Base-by-base conservation (phyloP, 1,140 invertebrate species). In the Hypsibius dujardini region DNA sequence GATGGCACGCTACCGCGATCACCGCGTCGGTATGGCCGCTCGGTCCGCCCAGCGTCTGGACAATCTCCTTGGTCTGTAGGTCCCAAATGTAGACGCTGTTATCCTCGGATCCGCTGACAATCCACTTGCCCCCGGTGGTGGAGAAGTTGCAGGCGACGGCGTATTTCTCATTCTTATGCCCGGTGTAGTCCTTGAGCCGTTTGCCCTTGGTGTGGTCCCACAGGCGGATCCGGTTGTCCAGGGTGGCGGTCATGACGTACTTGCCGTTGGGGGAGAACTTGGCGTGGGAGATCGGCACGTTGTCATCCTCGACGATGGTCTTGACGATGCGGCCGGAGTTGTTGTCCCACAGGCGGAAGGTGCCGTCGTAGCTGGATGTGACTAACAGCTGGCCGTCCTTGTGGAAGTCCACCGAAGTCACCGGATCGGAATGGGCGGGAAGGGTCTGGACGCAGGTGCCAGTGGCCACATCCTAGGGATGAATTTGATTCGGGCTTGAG, bases 111-210 rank as follows among this genome's bases (percentile, higher is more conserved):
- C 96, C 96, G 70, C 93, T 96, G 60, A 98, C 95, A 79, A 99
- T 98, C 95, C 96, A 99, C 90, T 98, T 98, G 79, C 95, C 95
- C 73, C 95, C 96, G 62, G 96, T 99, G 1, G 98, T 94, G 70
- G 95, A 98, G 80, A 99, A 99, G 81, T 98, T 99, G 45, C 96
- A 95, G 82, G 98, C 98, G 79, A 99, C 95, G 79, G 96, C 98
- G 81, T 98, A 99, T 80, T 98, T 98, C 81, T 98, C 93, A 83
- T 99, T 99, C 79, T 90, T 90, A 79, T 99, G 96, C 1, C 95
- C 95, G 0, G 88, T 90, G 76, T 99, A 99, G 0, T 92, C 95
- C 83, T 98, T 98, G 28, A 99, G 82, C 80, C 93, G 96, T 75
- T 85, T 85, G 74, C 84, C 84, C 84, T 98, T 96, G 72, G 90